phyloP scores from a whole-genome alignment of 2,113 vertebrate genomes.

The Lepidothrix coronata region DNA sequence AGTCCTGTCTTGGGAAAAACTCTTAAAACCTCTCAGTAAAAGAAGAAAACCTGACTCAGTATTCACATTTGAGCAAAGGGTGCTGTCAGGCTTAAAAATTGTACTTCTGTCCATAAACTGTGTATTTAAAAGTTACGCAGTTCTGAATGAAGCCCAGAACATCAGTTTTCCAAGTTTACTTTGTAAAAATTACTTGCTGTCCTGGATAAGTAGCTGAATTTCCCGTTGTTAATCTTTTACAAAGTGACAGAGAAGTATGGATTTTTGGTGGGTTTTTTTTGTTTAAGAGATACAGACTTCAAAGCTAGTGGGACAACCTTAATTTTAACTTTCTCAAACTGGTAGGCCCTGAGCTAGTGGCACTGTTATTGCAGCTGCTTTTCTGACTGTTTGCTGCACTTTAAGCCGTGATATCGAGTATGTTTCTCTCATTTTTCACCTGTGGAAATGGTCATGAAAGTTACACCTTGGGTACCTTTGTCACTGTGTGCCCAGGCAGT shows the following conservation, averaged over 20 bases:
- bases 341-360: background rate
- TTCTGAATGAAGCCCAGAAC: background rate
- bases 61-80: background rate
- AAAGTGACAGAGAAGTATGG: background rate
- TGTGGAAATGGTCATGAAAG: background rate
- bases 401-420: background rate
- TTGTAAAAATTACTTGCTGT: background rate
- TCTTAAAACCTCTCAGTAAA: background rate
- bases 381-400: conserved; percentile 37
- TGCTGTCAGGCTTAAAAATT: background rate
- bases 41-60: background rate
- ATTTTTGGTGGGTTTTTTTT: background rate
- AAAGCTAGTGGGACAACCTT: background rate
- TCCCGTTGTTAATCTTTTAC: background rate
- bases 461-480: background rate
- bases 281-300: background rate
- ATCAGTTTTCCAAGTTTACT: background rate
- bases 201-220: background rate
- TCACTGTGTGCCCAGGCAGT: background rate
- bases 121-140: background rate
- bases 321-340: background rate
- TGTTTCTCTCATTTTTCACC: background rate
- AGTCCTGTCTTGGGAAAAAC: background rate
- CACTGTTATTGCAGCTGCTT: background rate
- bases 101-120: background rate